Conservation (phyloP, 2,797 vertebrate genomes). For the Echiichthys vipera region DNA sequence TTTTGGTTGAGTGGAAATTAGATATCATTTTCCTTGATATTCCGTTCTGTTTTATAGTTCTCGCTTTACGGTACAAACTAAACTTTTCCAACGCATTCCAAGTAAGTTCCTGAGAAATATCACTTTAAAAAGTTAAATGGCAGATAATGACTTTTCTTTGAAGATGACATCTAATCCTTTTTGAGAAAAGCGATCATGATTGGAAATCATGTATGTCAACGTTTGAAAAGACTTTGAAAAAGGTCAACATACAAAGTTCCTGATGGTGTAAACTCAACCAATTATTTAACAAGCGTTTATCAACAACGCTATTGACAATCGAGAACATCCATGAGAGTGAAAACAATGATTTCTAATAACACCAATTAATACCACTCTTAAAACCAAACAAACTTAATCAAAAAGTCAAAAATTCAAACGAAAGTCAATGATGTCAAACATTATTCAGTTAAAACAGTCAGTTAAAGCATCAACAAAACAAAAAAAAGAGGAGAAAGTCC, state of each 20-base stretch:
- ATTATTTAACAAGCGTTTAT: not conserved
- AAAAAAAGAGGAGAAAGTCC: slow-evolving; percentile 34
- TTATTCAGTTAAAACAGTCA: slow-evolving; percentile 62
- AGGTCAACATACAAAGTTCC: not conserved
- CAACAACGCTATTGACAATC: not conserved
- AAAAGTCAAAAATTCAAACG: slow-evolving; percentile 36
- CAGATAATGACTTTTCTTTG: not conserved
- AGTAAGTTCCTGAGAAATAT: not conserved
- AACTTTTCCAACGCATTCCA: not conserved
- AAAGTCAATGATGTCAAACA: slow-evolving; percentile 38
- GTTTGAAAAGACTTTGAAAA: not conserved
- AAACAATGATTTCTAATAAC: slow-evolving; percentile 27
- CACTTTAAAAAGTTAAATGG: slow-evolving; percentile 20
- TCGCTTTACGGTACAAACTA: slow-evolving; percentile 14
- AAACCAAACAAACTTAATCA: slow-evolving; percentile 55
- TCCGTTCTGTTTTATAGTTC: not conserved
- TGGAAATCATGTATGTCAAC: slow-evolving; percentile 17
- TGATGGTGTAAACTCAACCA: not conserved
- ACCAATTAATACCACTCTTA: slow-evolving; percentile 36
- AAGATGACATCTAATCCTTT: slow-evolving; percentile 7
- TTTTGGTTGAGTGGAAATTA: slow-evolving; percentile 21
- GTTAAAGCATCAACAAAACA: slow-evolving; percentile 54
- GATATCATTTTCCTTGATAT: slow-evolving; percentile 5
- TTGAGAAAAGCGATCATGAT: slow-evolving; percentile 38
- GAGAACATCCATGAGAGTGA: slow-evolving; percentile 4